Evolutionary conservation across 2,888 invertebrate species (phyloP), one percentile per base, ranked within the genome.

Genomic region (Perdita meconis): DNA sequence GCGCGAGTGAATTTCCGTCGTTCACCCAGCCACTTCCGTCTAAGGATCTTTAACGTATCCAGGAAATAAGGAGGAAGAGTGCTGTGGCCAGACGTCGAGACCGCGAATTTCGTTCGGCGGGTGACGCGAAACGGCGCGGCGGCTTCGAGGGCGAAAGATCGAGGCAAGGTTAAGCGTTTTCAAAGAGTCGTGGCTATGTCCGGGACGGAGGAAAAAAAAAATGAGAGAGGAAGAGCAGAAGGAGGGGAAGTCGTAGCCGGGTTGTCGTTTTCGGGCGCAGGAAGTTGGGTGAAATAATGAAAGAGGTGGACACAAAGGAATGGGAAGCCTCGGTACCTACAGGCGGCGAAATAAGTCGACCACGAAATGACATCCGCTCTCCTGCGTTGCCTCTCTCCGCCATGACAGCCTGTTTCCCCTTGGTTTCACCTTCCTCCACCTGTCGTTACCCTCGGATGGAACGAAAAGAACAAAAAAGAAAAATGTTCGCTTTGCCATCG

Each of bases 311-410:
- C 86, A 90, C 90, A 90, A 89, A 90, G 88, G 84, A 87, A 89
- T 82, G 86, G 86, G 86, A 86, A 87, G 84, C 81, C 74, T 77
- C 72, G 57, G 63, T 78, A 64, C 73, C 70, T 72, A 60, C 78
- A 71, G 69, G 80, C 84, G 87, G 82, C 87, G 88, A 90, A 90
- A 87, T 86, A 90, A 92, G 89, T 90, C 92, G 90, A 92, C 90
- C 92, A 91, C 91, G 90, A 91, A 92, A 91, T 89, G 88, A 92
- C 90, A 91, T 92, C 91, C 92, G 92, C 85, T 86, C 84, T 83
- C 82, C 78, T 75, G 81, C 67, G 30, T 70, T 64, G 65, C n/a
- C 78, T 66, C 59, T 63, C 56, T 38, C 55, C 56, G 59, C 65
- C 75, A 50, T 50, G 66, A 66, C 72, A 55, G 71, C 68, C 73